These are phyloP conservation scores for Lasioglossum villosulum DNA, from an alignment of 2,888 invertebrate species.

Conservation along the genomic window DNA sequence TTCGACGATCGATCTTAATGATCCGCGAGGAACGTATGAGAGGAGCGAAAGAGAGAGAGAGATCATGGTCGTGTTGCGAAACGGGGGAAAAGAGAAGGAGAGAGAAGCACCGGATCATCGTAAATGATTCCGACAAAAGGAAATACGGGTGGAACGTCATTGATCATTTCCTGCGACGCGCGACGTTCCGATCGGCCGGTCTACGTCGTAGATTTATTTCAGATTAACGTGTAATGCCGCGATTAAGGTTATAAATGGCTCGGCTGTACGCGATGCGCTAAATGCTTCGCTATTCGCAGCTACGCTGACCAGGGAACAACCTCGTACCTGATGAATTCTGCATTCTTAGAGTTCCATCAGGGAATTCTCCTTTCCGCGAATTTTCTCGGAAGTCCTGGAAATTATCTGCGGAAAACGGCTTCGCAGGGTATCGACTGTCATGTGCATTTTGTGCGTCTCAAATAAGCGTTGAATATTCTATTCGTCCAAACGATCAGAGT, in stretches of 20 bases:
- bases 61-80: background rate
- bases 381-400: background rate
- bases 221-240: constrained; percentile 54
- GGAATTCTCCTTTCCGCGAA: background rate
- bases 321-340: constrained; percentile 7
- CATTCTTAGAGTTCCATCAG: background rate
- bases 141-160: constrained; percentile 44
- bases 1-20: constrained; percentile 58
- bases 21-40: constrained; percentile 36
- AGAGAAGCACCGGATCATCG: constrained; percentile 29
- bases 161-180: constrained; percentile 54
- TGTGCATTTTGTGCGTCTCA: no score
- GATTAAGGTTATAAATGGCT: constrained; percentile 59
- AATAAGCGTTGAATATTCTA: no score
- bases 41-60: background rate
- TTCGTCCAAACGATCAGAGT: no score
- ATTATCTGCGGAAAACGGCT: background rate
- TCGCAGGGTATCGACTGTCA: background rate
- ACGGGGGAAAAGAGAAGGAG: background rate
- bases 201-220: constrained; percentile 43
- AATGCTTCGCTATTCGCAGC: constrained; percentile 18
- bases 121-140: constrained; percentile 56
- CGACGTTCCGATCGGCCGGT: constrained; percentile 37
- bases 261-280: constrained; percentile 26
- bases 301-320: background rate